These are phyloP conservation scores for Phorcus lineatus DNA, from an alignment of 2,888 invertebrate species.

Conservation along the genomic window DNA sequence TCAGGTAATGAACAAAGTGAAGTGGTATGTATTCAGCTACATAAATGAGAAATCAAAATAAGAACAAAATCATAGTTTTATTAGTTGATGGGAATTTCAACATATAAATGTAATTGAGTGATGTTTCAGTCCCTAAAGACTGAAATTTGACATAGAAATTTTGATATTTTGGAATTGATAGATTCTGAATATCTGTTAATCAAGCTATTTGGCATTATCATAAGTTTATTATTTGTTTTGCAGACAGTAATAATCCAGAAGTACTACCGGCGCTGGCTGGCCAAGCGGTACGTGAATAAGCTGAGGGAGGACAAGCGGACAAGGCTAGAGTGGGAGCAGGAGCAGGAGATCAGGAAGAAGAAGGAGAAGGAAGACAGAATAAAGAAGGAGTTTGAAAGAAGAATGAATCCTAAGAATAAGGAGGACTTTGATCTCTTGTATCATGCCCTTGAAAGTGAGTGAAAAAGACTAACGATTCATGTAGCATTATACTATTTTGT, in stretches of 20 bases:
- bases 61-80: too few species aligned
- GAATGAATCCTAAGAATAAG: constrained; percentile 75
- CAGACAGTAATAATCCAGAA: constrained; percentile 75
- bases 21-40: too few species aligned
- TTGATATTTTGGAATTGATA: too few species aligned
- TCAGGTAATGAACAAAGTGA: too few species aligned
- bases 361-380: constrained; percentile 74
- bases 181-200: too few species aligned
- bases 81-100: too few species aligned
- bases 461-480: background rate
- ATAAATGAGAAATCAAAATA: too few species aligned
- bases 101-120: too few species aligned
- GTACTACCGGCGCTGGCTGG: constrained; percentile 75
- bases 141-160: too few species aligned
- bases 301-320: constrained; percentile 68
- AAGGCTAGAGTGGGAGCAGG: constrained; percentile 73
- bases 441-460: constrained; percentile 75
- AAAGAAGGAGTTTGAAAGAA: constrained; percentile 72
- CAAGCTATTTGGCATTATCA: background rate
- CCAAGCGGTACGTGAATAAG: constrained; percentile 71
- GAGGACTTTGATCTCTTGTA: constrained; percentile 76
- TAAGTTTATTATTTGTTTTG: constrained; percentile 22
- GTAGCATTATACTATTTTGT: too few species aligned
- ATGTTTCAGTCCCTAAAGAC: too few species aligned
- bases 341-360: constrained; percentile 69